Conservation (phyloP, 2,888 invertebrate genomes). For the Synanthedon tipuliformis region DNA sequence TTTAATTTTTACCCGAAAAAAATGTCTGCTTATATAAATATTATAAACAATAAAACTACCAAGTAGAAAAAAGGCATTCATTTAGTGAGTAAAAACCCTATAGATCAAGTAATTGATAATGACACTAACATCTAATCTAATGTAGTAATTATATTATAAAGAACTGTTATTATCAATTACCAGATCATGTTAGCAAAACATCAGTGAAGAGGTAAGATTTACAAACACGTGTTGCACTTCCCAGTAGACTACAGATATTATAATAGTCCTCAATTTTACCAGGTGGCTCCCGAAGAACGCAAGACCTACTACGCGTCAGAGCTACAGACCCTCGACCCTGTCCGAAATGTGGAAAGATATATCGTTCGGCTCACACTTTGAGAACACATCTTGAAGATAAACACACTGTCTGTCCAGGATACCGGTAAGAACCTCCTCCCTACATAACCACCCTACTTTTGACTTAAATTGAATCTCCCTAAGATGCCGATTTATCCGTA, state of each 20-base stretch:
- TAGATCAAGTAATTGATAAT: too few species aligned
- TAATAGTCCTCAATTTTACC: constrained; percentile 4
- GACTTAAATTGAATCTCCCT: too few species aligned
- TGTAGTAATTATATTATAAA: not conserved
- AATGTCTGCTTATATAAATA: constrained; percentile 67
- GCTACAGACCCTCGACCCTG: constrained; percentile 94
- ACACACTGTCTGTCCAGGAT: constrained; percentile 92
- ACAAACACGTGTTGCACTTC: too few species aligned
- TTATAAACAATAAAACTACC: constrained; percentile 64
- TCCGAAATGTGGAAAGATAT: constrained; percentile 93
- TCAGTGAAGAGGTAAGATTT: too few species aligned
- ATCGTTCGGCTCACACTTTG: constrained; percentile 90
- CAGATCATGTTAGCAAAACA: too few species aligned
- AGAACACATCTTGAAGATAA: constrained; percentile 93
- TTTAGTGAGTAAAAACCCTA: too few species aligned
- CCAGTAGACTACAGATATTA: too few species aligned
- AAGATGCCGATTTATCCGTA: too few species aligned
- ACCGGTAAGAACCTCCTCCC: constrained; percentile 52
- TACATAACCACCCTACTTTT: too few species aligned
- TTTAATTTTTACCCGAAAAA: constrained; percentile 66
- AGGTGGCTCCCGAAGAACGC: constrained; percentile 79
- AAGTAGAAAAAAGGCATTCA: constrained; percentile 40
- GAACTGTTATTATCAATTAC: too few species aligned
- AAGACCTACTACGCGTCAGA: constrained; percentile 87
- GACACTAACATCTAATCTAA: not conserved